phyloP scores from a whole-genome alignment of 2,797 vertebrate species.

The Pelobates cultripes region DNA sequence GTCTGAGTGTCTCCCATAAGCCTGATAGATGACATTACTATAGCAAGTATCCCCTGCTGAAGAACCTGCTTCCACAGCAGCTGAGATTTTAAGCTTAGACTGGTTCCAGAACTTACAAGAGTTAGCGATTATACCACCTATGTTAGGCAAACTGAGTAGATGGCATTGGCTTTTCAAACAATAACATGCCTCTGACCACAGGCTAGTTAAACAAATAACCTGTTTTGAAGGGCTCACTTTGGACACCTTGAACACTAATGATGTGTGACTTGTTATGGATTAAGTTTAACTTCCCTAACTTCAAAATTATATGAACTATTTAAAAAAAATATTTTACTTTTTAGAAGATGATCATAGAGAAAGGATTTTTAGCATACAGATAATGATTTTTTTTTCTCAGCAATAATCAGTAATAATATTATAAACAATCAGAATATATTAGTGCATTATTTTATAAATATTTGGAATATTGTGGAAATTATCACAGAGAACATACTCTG shows the following conservation, averaged over 20 bases:
- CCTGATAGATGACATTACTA: background rate
- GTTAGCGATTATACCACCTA: slow-evolving; percentile 15
- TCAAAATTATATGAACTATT: slow-evolving; percentile 12
- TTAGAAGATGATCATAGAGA: too few relatives aligned
- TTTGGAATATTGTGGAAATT: too few relatives aligned
- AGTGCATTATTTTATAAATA: too few relatives aligned
- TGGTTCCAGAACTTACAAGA: background rate
- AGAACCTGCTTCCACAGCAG: background rate
- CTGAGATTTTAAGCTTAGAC: background rate
- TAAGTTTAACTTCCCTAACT: background rate
- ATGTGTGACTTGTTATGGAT: slow-evolving; percentile 10
- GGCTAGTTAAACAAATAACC: background rate
- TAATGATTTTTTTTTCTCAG: too few relatives aligned
- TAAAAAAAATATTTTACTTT: background rate
- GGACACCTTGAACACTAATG: slow-evolving; percentile 18
- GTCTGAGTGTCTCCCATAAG: background rate
- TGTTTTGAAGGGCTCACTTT: background rate
- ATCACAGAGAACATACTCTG: too few relatives aligned
- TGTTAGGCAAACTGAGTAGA: slow-evolving; percentile 5
- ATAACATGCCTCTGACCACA: background rate
- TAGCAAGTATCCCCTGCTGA: background rate
- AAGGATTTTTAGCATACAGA: too few relatives aligned
- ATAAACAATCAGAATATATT: too few relatives aligned
- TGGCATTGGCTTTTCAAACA: background rate
- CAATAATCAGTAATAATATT: too few relatives aligned